Evolutionary conservation across 1,140 invertebrate species (phyloP).

Genomic region (Ostrea edulis): DNA sequence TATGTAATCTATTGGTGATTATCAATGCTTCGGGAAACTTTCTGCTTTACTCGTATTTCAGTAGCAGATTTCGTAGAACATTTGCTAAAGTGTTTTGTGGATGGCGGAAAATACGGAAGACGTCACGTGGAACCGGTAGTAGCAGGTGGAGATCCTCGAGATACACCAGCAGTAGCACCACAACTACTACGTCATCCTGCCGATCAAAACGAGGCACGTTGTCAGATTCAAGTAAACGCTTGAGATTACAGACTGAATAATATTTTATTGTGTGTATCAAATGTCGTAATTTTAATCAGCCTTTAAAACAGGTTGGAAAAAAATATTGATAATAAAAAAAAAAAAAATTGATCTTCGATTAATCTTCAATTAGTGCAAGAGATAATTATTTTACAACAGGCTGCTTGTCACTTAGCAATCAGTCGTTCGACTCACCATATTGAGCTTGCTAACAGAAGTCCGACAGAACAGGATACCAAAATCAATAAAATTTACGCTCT

Average conservation of each 20-base stretch:
- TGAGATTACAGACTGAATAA: background rate
- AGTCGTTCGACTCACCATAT: too few relatives aligned
- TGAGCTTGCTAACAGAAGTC: too few relatives aligned
- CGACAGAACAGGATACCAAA: too few relatives aligned
- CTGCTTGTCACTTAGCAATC: too few relatives aligned
- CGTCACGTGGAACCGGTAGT: background rate
- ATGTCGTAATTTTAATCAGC: background rate
- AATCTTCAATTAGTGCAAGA: too few relatives aligned
- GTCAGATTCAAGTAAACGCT: background rate
- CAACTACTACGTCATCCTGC: constrained; percentile 17
- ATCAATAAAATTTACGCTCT: too few relatives aligned
- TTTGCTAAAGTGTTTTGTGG: constrained; percentile 84
- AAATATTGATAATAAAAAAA: background rate
- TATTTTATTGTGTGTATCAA: background rate
- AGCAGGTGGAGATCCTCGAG: background rate
- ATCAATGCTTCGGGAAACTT: constrained; percentile 88
- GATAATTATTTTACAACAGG: too few relatives aligned
- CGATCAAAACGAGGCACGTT: constrained; percentile 33
- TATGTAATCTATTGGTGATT: constrained; percentile 86
- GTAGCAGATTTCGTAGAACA: constrained; percentile 87
- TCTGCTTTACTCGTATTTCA: constrained; percentile 88
- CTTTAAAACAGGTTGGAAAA: background rate
- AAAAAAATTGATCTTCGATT: too few relatives aligned
- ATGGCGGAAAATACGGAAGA: constrained; percentile 44
- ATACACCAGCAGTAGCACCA: background rate